Conservation (phyloP, 1,140 invertebrate species). For the Penaeus vannamei region DNA sequence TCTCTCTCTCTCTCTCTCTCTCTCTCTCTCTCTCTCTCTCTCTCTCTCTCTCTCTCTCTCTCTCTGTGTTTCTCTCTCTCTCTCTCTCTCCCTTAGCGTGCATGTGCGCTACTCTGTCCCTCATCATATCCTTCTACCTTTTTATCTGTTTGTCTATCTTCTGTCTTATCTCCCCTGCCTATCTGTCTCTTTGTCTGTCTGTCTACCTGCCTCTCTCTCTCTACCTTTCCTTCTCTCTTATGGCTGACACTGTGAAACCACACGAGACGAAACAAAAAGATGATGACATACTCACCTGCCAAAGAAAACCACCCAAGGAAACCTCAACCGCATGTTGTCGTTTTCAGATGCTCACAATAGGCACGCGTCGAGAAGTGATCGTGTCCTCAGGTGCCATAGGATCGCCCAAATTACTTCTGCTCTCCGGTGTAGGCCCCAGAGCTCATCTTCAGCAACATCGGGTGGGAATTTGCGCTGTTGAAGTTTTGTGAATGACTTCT, state of each 20-base stretch:
- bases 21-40: background rate
- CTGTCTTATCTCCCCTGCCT: background rate
- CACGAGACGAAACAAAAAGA: no score
- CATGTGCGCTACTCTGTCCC: background rate
- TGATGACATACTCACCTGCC: no score
- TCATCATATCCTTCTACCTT: no score
- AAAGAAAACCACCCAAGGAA: no score
- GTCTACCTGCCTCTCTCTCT: no score
- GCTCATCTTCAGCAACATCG: conserved; percentile 81
- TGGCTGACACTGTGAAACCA: no score
- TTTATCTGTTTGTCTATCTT: background rate
- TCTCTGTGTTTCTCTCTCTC: background rate
- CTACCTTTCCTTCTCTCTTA: no score
- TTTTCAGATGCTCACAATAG: conserved; percentile 75
- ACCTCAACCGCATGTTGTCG: no score
- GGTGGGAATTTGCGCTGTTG: conserved; percentile 73
- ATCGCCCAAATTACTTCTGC: conserved; percentile 86
- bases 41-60: background rate
- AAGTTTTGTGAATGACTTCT: background rate
- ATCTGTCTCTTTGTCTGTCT: background rate
- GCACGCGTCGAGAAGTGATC: conserved; percentile 84
- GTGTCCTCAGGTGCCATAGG: conserved; percentile 86
- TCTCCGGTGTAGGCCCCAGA: conserved; percentile 87
- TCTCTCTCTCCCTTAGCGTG: background rate
- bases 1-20: background rate